Base-by-base conservation (phyloP, 1,140 invertebrate species). In the Rhynchophorus ferrugineus region DNA sequence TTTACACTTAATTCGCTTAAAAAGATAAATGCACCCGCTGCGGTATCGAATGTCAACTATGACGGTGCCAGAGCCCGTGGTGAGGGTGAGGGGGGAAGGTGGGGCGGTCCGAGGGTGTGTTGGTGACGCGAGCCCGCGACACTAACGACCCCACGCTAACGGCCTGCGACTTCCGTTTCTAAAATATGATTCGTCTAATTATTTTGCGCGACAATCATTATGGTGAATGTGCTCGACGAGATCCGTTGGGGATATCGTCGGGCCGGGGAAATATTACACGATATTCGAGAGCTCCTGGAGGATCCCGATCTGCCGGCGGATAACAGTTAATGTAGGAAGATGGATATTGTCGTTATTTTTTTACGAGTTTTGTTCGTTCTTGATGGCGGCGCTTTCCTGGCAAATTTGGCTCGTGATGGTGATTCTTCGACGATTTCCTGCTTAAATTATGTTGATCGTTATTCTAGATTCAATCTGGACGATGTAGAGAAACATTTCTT, bases 161-260 rank as follows among this genome's bases (percentile, higher is more conserved):
- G n/a, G n/a, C n/a, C n/a, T n/a, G n/a, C n/a, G n/a, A n/a, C n/a
- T 61, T 61, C 58, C 54, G 57, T 61, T 58, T 58, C 59, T 61
- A 58, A 61, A 59, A 62, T 58, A 62, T 62, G 55, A 62, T 57
- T 60, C 51, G 46, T 44, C 49, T 59, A 60, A 62, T 60, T 60
- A 62, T 34, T 33, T 18, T 14, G 43, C n/a, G 21, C 11, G 17
- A 44, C 14, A 13, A 11, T 20, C 8, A 44, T 11, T 24, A 20
- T 2, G 3, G 7, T 6, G 20, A 14, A 13, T n/a, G 20, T 16
- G 21, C 33, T 44, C 43, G 43, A 44, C 14, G 20, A 44, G 43
- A 16, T 44, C 43, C 43, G n/a, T 22, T 24, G 13, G 43, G 43
- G 43, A 44, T 14, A 20, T 42, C 17, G 18, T 22, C 22, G 18